phyloP scores from a whole-genome alignment of 2,113 vertebrate genomes.

The Rhadina sibilatrix region DNA sequence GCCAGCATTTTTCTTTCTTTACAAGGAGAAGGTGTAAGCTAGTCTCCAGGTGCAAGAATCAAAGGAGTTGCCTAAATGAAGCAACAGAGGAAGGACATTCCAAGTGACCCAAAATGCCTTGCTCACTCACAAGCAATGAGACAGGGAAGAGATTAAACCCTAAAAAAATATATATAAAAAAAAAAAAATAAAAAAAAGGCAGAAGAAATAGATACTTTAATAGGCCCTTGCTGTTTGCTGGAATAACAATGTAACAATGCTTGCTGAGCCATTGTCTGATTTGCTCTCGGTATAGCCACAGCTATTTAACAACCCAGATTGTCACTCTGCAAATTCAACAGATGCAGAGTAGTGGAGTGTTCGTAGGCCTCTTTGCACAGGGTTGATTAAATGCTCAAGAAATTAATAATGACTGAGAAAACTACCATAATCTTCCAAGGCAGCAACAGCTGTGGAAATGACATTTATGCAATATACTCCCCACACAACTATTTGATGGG shows the following conservation, averaged over 20 bases:
- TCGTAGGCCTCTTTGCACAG: neutral
- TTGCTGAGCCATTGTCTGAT: neutral
- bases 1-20: neutral
- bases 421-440: neutral
- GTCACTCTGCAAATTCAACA: neutral
- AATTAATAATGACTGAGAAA: neutral
- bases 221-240: neutral
- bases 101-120: neutral
- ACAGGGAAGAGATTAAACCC: neutral
- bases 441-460: neutral
- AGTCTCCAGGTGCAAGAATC: neutral
- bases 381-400: neutral
- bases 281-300: neutral
- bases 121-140: neutral
- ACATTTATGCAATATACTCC: neutral
- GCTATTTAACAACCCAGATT: neutral
- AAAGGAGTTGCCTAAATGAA: neutral
- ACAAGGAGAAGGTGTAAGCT: neutral
- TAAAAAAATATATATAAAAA: neutral
- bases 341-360: neutral
- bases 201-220: neutral
- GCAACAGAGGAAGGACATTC: neutral
- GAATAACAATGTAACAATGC: neutral
- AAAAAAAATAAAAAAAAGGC: too few species aligned
- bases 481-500: neutral